Conservation (phyloP, 1,140 invertebrate genomes). For the Uloborus diversus region DNA sequence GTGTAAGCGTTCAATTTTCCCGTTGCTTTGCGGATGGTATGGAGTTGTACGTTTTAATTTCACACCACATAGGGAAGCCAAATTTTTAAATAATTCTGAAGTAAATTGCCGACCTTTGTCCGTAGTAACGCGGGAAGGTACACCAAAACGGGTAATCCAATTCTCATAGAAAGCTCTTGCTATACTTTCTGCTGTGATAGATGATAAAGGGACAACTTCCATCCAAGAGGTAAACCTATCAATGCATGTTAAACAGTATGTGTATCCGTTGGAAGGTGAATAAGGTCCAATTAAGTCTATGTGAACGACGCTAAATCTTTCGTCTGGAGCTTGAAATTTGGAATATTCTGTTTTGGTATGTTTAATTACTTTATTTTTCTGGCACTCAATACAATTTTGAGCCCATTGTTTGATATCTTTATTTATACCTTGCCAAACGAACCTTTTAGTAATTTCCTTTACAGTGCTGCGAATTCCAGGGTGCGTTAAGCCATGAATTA, state of each 20-base stretch:
- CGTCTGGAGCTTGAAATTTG: not conserved
- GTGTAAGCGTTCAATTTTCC: too few species aligned
- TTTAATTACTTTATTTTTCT: not conserved
- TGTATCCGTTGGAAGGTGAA: not conserved
- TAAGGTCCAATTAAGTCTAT: not conserved
- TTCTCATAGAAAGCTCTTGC: not conserved
- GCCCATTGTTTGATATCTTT: slow-evolving; percentile 3
- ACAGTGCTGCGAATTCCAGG: slow-evolving; percentile 14
- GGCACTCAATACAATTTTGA: slow-evolving; percentile 8
- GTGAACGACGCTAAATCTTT: not conserved
- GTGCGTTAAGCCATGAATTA: slow-evolving; percentile 19
- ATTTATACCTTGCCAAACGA: slow-evolving; percentile 44
- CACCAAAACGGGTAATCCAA: not conserved
- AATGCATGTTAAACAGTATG: not conserved
- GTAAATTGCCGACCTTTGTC: not conserved
- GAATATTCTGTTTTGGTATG: not conserved
- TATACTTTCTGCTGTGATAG: not conserved
- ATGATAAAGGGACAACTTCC: not conserved
- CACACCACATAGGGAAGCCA: not conserved
- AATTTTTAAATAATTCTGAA: not conserved
- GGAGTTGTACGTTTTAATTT: slow-evolving; percentile 37
- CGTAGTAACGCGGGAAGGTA: not conserved
- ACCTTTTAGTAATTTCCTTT: slow-evolving; percentile 9
- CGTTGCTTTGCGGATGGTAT: slow-evolving; percentile 60
- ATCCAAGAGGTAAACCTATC: slow-evolving; percentile 1